These are phyloP conservation scores for Limenitis arthemis DNA, from an alignment of 2,888 invertebrate genomes.

Conservation along the genomic window DNA sequence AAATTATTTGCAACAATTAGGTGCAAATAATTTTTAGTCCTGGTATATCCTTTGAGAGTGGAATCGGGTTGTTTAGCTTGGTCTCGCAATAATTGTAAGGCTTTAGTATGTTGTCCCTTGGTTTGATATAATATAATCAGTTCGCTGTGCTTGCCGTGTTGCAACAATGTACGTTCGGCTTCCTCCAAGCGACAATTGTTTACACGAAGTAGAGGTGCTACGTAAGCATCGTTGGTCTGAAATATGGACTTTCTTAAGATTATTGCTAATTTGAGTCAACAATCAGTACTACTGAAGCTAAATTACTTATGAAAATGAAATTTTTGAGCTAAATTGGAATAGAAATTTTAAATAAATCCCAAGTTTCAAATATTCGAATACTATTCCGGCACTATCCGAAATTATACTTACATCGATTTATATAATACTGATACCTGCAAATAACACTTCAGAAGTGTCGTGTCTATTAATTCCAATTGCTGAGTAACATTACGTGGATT, in stretches of 20 bases:
- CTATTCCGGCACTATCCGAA: too few relatives aligned
- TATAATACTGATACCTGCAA: conserved; percentile 77
- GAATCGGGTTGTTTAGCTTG: conserved; percentile 84
- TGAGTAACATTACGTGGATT: conserved; percentile 48
- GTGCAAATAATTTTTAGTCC: conserved; percentile 93
- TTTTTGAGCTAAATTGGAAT: too few relatives aligned
- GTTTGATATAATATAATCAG: conserved; percentile 96
- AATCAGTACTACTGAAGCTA: background rate
- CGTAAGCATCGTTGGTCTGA: conserved; percentile 94
- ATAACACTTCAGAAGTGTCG: conserved; percentile 97
- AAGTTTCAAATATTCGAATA: too few relatives aligned
- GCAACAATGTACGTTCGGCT: conserved; percentile 89
- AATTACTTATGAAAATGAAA: too few relatives aligned
- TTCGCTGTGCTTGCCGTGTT: conserved; percentile 91
- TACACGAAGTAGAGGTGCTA: conserved; percentile 90
- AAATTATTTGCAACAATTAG: too few relatives aligned
- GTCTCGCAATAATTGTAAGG: conserved; percentile 87
- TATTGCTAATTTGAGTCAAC: background rate
- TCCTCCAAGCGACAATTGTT: conserved; percentile 96
- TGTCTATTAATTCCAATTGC: conserved; percentile 92
- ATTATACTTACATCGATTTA: background rate
- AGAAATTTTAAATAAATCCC: too few relatives aligned
- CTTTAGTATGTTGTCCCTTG: conserved; percentile 93
- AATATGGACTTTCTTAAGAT: background rate
- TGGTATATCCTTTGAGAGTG: conserved; percentile 82